phyloP scores from a whole-genome alignment of 2,113 vertebrate genomes.

The Pan troglodytes region NHGRI_mPanTro3-v2.1_pri NC_072417.2:19549001-19549500 shows the following conservation, averaged over 20 bases:
- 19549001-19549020: conserved; percentile 72
- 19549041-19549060: conserved; percentile 78
- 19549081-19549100: conserved; percentile 76
- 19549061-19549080: conserved; percentile 89
- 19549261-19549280: conserved; percentile 7
- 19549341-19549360: accelerated
- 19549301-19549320: neutral
- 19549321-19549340: neutral
- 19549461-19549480: neutral
- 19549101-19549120: conserved; percentile 42
- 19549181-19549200: conserved; percentile 94
- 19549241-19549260: conserved; percentile 80
- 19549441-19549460: neutral
- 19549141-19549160: conserved; percentile 93
- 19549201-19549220: conserved; percentile 99
- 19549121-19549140: conserved; percentile 79
- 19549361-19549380: neutral
- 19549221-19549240: conserved; percentile 95
- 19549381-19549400: conserved; percentile 66
- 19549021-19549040: conserved; percentile 40
- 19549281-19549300: neutral
- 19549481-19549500: neutral
- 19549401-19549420: neutral
- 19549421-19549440: neutral
- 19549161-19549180: conserved; percentile 99